Percentiles rank a stretch among this genome's conserved stretches.
Evolutionary conservation across 2,888 invertebrate species (phyloP).

Genomic region (Leptodirus hochenwartii): DNA sequence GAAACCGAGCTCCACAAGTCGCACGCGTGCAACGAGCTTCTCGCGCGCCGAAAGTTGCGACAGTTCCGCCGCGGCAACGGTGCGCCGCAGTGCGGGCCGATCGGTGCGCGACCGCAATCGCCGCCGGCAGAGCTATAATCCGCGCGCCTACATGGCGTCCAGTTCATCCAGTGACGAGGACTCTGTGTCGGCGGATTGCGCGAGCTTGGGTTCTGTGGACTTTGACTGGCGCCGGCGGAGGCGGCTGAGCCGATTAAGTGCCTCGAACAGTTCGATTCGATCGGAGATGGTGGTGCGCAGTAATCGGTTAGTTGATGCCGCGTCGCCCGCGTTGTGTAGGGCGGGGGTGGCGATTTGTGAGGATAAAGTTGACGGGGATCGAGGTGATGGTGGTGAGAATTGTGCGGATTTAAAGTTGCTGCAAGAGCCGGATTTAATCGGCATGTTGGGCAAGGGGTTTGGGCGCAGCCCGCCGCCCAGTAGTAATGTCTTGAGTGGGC

Average conservation of each 20-base stretch:
- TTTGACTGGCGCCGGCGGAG: conserved; percentile 25
- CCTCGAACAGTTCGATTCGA: conserved; percentile 25
- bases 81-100: no score
- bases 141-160: conserved; percentile 32
- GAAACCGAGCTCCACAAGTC: conserved; percentile 4
- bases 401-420: no score
- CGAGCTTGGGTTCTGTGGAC: conserved; percentile 26
- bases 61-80: no score
- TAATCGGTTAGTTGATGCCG: conserved; percentile 17
- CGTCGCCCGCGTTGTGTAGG: conserved; percentile 24
- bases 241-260: conserved; percentile 22
- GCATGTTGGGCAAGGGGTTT: conserved; percentile 18
- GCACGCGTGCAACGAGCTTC: conserved; percentile 32
- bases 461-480: conserved; percentile 35
- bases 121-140: conserved; percentile 37
- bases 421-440: conserved; percentile 11
- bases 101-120: conserved; percentile 35
- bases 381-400: no score
- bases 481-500: conserved; percentile 33
- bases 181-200: no score
- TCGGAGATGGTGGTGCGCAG: conserved; percentile 24
- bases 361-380: neutral
- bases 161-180: conserved; percentile 32
- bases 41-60: no score
- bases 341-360: no score